Evolutionary conservation across 1,140 invertebrate genomes (phyloP).

Genomic region (Panulirus ornatus): DNA sequence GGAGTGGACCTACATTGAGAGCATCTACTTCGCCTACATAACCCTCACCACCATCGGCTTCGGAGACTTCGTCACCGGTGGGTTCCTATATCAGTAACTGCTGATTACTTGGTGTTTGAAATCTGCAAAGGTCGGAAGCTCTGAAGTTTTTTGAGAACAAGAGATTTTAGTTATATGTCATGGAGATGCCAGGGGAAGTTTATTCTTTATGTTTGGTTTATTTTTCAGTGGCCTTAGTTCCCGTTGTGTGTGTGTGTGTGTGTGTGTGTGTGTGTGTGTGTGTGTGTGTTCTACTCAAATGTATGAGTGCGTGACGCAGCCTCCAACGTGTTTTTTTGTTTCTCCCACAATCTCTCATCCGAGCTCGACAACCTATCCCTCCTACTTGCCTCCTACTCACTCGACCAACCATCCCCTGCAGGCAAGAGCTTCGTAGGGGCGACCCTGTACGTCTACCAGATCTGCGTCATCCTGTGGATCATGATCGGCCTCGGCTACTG

Average conservation of each 20-base stretch:
- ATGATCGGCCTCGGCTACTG: conserved; percentile 94
- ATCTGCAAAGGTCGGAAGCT: too few species aligned
- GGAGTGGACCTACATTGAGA: conserved; percentile 91
- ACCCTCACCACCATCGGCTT: conserved; percentile 96
- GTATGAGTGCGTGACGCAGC: too few species aligned
- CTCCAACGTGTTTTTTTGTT: too few species aligned
- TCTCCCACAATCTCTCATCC: too few species aligned
- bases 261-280: conserved; percentile 20
- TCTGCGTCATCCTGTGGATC: conserved; percentile 88
- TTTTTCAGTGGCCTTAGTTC: too few species aligned
- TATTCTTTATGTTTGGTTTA: too few species aligned
- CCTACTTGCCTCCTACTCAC: neutral
- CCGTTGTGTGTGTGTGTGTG: conserved; percentile 11
- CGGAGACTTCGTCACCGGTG: conserved; percentile 93
- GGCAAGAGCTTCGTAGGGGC: conserved; percentile 7
- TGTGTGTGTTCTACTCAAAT: neutral
- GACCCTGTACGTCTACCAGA: conserved; percentile 84
- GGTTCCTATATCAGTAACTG: neutral
- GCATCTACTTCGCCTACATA: conserved; percentile 94
- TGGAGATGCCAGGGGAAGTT: too few species aligned
- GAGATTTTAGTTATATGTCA: too few species aligned
- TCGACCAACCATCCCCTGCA: neutral
- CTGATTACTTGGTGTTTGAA: too few species aligned
- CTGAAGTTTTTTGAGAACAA: too few species aligned
- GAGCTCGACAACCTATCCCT: too few species aligned